Conservation (phyloP, 2,797 vertebrate species). For the Enteromius anoplus region DNA sequence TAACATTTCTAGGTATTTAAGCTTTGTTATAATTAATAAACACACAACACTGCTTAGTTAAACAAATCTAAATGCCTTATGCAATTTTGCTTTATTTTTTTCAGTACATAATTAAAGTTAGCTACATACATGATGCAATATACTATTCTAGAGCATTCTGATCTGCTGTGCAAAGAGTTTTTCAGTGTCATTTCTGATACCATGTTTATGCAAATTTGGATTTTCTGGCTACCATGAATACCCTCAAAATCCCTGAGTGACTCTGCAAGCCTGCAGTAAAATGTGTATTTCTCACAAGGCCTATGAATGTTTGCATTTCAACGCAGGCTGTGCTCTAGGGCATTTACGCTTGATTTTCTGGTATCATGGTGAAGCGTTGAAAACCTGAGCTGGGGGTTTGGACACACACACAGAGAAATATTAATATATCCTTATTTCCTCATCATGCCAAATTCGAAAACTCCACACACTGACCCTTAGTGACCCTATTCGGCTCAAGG, state of each 20-base stretch:
- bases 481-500: slow-evolving; percentile 62
- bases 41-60: not conserved
- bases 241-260: not conserved
- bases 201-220: not conserved
- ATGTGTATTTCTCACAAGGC: not conserved
- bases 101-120: no score
- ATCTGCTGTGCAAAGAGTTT: not conserved
- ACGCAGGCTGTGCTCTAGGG: slow-evolving; percentile 2
- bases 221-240: not conserved
- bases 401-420: slow-evolving; percentile 5
- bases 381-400: slow-evolving; percentile 7
- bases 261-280: not conserved
- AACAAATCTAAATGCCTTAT: not conserved
- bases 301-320: slow-evolving; percentile 18
- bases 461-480: slow-evolving; percentile 65
- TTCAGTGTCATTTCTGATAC: not conserved
- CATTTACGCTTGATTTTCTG: not conserved
- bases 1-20: not conserved
- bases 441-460: slow-evolving; percentile 67
- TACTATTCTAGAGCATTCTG: not conserved
- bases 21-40: no score
- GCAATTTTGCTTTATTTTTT: not conserved
- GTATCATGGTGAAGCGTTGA: slow-evolving; percentile 12
- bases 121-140: not conserved
- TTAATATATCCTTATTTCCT: slow-evolving; percentile 25